Conservation (phyloP, 2,888 invertebrate species). For the Lycaena phlaeas region DNA sequence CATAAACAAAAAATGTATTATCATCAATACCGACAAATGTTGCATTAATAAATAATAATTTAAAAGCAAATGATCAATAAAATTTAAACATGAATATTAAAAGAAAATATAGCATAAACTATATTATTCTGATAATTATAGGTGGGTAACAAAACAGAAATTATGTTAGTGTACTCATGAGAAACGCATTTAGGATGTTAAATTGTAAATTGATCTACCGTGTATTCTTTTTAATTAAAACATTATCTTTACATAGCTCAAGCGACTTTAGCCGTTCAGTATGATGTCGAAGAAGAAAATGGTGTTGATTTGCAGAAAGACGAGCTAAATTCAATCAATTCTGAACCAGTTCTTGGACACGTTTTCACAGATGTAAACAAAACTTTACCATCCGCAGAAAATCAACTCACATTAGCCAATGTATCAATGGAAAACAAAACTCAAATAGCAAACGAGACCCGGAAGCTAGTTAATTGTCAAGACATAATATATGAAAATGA, state of each 20-base stretch:
- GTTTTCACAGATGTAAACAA: slow-evolving; percentile 62
- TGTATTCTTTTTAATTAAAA: background rate
- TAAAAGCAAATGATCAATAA: background rate
- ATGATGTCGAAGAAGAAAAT: slow-evolving; percentile 46
- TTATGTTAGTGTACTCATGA: background rate
- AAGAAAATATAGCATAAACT: background rate
- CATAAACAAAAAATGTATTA: background rate
- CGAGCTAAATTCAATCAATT: slow-evolving; percentile 51
- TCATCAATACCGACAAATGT: background rate
- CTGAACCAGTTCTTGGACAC: slow-evolving; percentile 56
- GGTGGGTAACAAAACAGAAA: too few relatives aligned
- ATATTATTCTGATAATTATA: background rate
- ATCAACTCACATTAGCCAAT: slow-evolving; percentile 58
- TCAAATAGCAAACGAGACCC: slow-evolving; percentile 46
- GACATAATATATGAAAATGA: slow-evolving; percentile 49
- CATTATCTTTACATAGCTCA: slow-evolving; percentile 11
- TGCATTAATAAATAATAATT: background rate
- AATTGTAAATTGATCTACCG: background rate
- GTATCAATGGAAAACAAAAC: slow-evolving; percentile 51
- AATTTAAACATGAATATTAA: background rate
- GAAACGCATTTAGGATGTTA: background rate
- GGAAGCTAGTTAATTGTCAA: slow-evolving; percentile 56
- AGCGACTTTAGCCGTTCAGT: slow-evolving; percentile 27
- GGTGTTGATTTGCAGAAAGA: slow-evolving; percentile 26
- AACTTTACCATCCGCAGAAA: slow-evolving; percentile 55